Percentiles rank a stretch among this genome's conserved stretches.
Conservation (phyloP, 2,888 invertebrate genomes). For the Rhodophaea formosa region DNA sequence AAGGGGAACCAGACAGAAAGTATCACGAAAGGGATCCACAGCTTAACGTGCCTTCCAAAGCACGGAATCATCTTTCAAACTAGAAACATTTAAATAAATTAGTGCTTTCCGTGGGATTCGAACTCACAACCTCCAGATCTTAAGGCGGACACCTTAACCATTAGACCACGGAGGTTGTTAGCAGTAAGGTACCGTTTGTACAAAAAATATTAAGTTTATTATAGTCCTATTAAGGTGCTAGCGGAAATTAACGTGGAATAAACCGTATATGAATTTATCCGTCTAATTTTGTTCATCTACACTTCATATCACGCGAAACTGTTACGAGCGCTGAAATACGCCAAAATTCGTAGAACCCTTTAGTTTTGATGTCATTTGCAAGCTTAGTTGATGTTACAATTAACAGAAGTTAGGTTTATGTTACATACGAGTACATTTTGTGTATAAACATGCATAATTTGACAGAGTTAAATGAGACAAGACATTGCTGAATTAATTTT, state of each 20-base stretch:
- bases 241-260: not conserved
- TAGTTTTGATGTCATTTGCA: constrained; percentile 7
- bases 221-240: too few species aligned
- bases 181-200: too few species aligned
- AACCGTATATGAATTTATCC: not conserved
- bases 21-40: too few species aligned
- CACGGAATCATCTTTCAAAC: too few species aligned
- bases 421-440: not conserved
- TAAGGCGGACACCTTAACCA: too few species aligned
- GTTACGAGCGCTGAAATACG: not conserved
- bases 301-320: not conserved
- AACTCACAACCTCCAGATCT: too few species aligned
- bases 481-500: not conserved
- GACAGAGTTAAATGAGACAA: not conserved
- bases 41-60: too few species aligned
- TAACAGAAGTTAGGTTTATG: not conserved
- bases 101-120: too few species aligned
- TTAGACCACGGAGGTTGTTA: too few species aligned
- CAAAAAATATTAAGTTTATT: too few species aligned
- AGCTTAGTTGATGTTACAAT: constrained; percentile 5
- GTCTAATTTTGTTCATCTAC: not conserved
- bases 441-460: not conserved
- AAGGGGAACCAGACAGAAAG: too few species aligned
- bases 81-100: too few species aligned
- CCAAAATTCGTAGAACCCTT: not conserved